These are phyloP conservation scores for Seira musarum DNA, from an alignment of 2,888 invertebrate genomes.

Conservation along the genomic window DNA sequence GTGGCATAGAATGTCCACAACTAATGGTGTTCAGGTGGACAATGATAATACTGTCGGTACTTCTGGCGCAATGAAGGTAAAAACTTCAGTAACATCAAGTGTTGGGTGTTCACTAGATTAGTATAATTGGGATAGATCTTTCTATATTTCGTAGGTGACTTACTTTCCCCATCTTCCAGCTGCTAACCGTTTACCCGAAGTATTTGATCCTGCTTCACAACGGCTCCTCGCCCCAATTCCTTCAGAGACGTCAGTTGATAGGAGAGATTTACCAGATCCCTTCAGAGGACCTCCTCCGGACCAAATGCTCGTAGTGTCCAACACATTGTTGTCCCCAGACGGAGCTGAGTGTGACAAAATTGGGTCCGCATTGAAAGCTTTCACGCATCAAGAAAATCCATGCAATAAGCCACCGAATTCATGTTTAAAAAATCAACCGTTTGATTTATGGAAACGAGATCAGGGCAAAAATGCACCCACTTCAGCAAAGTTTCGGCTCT, in stretches of 20 bases:
- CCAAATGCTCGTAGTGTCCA: slow-evolving; percentile 35
- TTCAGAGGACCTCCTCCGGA: slow-evolving; percentile 17
- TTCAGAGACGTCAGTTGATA: background rate
- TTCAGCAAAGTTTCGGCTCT: background rate
- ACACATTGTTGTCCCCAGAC: slow-evolving; percentile 26
- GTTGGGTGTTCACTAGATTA: background rate
- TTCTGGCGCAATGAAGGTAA: slow-evolving; percentile 30
- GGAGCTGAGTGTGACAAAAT: slow-evolving; percentile 30
- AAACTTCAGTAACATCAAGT: too few relatives aligned
- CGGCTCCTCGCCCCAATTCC: slow-evolving; percentile 24
- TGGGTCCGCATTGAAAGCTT: slow-evolving; percentile 28
- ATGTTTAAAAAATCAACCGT: slow-evolving; percentile 41
- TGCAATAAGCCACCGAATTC: slow-evolving; percentile 23
- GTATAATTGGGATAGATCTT: background rate
- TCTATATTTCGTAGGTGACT: slow-evolving; percentile 15
- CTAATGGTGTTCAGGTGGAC: slow-evolving; percentile 17
- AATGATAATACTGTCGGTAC: slow-evolving; percentile 24
- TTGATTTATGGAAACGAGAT: slow-evolving; percentile 43
- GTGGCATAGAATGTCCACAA: slow-evolving; percentile 29
- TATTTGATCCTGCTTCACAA: background rate
- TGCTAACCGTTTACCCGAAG: background rate
- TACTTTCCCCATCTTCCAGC: slow-evolving; percentile 26
- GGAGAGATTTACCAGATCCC: slow-evolving; percentile 3
- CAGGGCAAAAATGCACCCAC: slow-evolving; percentile 2
- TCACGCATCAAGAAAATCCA: slow-evolving; percentile 11